Evolutionary conservation across 2,113 vertebrate genomes (phyloP).

Genomic region (Neofelis nebulosa): DNA sequence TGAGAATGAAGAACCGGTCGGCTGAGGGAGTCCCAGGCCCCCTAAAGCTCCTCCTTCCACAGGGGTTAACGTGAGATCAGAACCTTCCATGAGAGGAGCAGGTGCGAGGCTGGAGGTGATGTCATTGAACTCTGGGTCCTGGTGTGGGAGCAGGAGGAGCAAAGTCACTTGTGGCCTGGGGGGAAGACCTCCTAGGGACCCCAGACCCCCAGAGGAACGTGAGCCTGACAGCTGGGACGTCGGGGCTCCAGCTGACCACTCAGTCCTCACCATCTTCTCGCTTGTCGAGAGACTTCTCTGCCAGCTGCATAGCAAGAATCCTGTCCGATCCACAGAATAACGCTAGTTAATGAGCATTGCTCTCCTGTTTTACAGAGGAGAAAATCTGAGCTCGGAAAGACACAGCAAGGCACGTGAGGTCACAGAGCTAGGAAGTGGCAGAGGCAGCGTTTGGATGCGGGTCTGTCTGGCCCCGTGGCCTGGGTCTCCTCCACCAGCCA

Average conservation of each 20-base stretch:
- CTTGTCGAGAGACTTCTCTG: neutral
- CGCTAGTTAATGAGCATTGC: rapidly evolving
- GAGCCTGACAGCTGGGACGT: rapidly evolving
- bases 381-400: neutral
- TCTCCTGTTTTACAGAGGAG: neutral
- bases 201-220: neutral
- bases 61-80: neutral
- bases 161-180: neutral
- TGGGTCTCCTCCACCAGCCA: no score
- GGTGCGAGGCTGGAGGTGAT: rapidly evolving
- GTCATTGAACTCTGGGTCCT: neutral
- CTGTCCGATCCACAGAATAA: rapidly evolving
- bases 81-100: rapidly evolving
- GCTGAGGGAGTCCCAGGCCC: neutral
- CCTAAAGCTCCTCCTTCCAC: rapidly evolving
- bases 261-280: rapidly evolving
- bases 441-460: neutral
- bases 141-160: neutral
- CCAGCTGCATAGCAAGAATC: no score
- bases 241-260: neutral
- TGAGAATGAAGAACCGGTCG: neutral
- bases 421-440: neutral
- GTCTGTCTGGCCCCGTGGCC: neutral
- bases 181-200: neutral
- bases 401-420: rapidly evolving